Percentiles rank a stretch among this genome's conserved stretches.
These are phyloP conservation scores for Macrobrachium rosenbergii DNA, from an alignment of 1,140 invertebrate genomes.

Conservation along the genomic window DNA sequence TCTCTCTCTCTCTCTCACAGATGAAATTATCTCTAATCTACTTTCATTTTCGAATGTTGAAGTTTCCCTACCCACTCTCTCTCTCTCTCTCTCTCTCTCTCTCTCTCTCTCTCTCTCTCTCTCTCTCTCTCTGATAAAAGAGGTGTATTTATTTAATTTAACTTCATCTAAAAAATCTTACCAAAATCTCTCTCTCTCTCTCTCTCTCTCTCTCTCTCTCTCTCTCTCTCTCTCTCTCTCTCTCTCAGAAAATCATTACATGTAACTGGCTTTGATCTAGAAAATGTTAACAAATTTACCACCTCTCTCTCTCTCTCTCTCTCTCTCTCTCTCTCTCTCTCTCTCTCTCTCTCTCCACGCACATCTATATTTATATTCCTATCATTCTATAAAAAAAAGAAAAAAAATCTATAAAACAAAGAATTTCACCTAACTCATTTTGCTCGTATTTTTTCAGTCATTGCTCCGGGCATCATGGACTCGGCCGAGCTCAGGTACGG, in stretches of 20 bases:
- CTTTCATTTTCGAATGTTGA: not conserved
- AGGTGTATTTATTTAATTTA: too few relatives aligned
- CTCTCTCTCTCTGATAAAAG: too few relatives aligned
- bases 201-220: slow-evolving; percentile 6
- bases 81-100: not conserved
- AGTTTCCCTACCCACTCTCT: not conserved
- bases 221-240: slow-evolving; percentile 20
- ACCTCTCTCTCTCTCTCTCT: slow-evolving; percentile 8
- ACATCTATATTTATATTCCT: not conserved
- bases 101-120: not conserved
- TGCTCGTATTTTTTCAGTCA: not conserved
- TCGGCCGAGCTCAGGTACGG: slow-evolving; percentile 20
- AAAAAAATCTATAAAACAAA: too few relatives aligned
- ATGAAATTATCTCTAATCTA: not conserved
- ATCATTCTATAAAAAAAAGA: not conserved
- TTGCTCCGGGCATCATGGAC: not conserved
- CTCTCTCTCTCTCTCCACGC: not conserved
- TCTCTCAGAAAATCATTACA: slow-evolving; percentile 3
- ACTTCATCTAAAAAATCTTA: too few relatives aligned
- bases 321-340: slow-evolving; percentile 20
- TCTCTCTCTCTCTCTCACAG: slow-evolving; percentile 16
- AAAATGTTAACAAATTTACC: not conserved
- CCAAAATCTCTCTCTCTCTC: too few relatives aligned
- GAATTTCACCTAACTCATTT: not conserved
- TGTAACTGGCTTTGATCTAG: not conserved